phyloP scores from a whole-genome alignment of 2,113 vertebrate genomes.

The Isurus oxyrinchus region DNA sequence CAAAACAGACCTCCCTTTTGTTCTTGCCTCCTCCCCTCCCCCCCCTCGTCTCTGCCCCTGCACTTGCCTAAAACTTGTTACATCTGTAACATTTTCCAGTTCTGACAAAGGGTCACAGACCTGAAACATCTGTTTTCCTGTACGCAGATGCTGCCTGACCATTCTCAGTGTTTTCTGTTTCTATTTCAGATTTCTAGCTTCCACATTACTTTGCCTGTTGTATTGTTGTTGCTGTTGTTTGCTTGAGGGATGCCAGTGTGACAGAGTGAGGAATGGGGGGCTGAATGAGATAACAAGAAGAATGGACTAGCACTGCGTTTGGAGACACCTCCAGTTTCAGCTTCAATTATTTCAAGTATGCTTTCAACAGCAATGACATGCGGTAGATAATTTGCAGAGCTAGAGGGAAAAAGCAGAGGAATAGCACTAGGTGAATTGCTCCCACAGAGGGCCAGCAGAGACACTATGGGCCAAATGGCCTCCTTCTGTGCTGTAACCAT shows the following conservation, averaged over 20 bases:
- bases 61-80: neutral
- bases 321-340: neutral
- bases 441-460: too few species aligned
- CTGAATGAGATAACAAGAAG: neutral
- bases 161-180: neutral
- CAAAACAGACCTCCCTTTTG: neutral
- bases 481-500: too few species aligned
- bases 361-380: neutral
- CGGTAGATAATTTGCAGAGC: neutral
- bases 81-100: constrained; percentile 11
- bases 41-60: neutral
- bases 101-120: constrained; percentile 5
- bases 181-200: neutral
- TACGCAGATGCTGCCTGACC: neutral
- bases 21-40: neutral
- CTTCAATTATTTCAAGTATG: neutral
- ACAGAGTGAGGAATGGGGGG: neutral
- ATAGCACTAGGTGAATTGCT: too few species aligned
- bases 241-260: neutral
- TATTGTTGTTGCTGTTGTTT: neutral
- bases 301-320: neutral
- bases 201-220: neutral
- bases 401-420: neutral
- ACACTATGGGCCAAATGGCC: too few species aligned
- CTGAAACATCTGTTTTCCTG: neutral